Evolutionary conservation across 2,888 invertebrate genomes (phyloP), one percentile per base, ranked within the genome.

Genomic region (Timandra comae): DNA sequence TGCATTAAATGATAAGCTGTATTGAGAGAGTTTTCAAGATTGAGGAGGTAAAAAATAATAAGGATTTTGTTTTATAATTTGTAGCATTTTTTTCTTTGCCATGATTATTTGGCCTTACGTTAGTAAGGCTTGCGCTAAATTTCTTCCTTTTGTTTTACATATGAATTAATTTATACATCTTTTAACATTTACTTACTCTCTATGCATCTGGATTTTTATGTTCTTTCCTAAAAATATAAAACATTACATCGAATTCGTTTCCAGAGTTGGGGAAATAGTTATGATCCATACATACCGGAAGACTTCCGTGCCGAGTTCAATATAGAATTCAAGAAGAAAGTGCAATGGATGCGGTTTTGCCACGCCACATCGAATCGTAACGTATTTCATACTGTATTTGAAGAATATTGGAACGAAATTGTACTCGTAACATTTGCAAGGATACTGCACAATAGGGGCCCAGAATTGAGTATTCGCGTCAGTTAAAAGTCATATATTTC

Each of bases 301-400:
- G 51, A 57, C 48, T 63, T 56, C 52, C 49, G 38, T 39, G 43
- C 49, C 16, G 52, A n/a, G 55, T 49, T 41, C 54, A 49, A 61
- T 61, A 61, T 56, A 54, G 45, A 52, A 63, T 47, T 46, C 41
- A 45, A 43, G 44, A 50, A 55, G 60, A 70, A 71, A 71, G 60
- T 68, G 70, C 71, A 70, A 61, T 52, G 62, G 45, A 62, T 64
- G 63, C 63, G 59, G 62, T 70, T 67, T 66, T 65, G 63, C 57
- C 56, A 49, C 64, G 49, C 54, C 61, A 53, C 55, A 47, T 61
- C 47, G 61, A 63, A 57, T 62, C 47, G 55, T 55, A 63, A 59
- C 58, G 43, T 63, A 62, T 68, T 62, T 67, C 61, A 62, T 61
- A 51, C 46, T 48, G 49, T 49, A 60, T 68, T 63, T 62, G 56